A percentile compares a stretch with the other conserved stretches of the same genome.
Conservation (phyloP, 2,797 vertebrate genomes). For the Nannoperca australis region DNA sequence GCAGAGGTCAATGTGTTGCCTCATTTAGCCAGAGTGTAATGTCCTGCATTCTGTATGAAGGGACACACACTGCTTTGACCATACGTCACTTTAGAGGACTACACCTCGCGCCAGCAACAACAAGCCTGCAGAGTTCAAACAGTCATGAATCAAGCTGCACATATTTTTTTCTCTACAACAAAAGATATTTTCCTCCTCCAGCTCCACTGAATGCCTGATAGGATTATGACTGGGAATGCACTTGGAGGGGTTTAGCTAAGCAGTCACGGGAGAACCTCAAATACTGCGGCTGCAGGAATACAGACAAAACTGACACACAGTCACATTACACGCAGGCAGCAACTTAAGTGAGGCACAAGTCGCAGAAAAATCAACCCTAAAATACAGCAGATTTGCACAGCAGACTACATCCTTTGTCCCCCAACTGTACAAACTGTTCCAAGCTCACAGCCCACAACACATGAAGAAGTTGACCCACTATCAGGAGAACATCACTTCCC, state of each 20-base stretch:
- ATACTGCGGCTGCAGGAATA: slow-evolving; percentile 17
- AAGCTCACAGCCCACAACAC: neutral
- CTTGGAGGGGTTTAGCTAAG: slow-evolving; percentile 63
- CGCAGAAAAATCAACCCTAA: slow-evolving; percentile 1
- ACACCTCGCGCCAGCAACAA: slow-evolving; percentile 20
- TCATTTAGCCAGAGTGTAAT: slow-evolving; percentile 25
- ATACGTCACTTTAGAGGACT: neutral
- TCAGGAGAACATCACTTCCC: slow-evolving; percentile 16
- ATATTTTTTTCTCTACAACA: slow-evolving; percentile 34
- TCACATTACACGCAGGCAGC: neutral
- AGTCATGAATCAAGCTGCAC: slow-evolving; percentile 33
- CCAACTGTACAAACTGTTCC: slow-evolving; percentile 2
- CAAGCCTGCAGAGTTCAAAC: slow-evolving; percentile 37
- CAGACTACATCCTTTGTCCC: slow-evolving; percentile 4
- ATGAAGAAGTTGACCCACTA: slow-evolving; percentile 1
- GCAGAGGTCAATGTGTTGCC: slow-evolving; percentile 33
- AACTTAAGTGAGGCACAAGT: neutral
- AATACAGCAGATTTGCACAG: neutral
- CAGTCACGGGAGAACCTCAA: slow-evolving; percentile 66
- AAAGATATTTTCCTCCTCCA: slow-evolving; percentile 48
- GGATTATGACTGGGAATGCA: slow-evolving; percentile 68
- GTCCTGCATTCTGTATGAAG: slow-evolving; percentile 19
- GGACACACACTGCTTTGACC: neutral
- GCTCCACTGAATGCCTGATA: slow-evolving; percentile 65
- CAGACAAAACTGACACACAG: slow-evolving; percentile 22